Evolutionary conservation across 2,797 vertebrate genomes (phyloP), one percentile per base, ranked within the genome.

Genomic region (Xenentodon cancila): DNA sequence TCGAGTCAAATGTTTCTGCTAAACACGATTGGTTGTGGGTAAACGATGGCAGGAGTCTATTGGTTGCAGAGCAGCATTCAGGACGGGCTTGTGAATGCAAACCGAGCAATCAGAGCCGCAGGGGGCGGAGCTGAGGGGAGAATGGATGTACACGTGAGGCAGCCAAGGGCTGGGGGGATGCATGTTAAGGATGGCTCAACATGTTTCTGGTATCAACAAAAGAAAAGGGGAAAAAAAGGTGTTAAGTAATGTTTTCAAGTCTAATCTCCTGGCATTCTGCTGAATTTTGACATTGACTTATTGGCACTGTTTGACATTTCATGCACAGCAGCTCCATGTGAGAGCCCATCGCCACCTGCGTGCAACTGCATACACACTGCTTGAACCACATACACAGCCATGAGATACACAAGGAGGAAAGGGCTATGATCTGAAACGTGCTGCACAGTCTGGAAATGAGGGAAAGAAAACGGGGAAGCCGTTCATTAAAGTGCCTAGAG

Each of bases 91-190:
- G 40, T 76, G 59, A 90, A 81, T 75, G 73, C 57, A 46, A 84
- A 87, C 66, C 25, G 52, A 63, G 73, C 78, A 86, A 90, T 89
- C 73, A 73, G 48, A 76, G 71, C 79, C 7, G 48, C 76, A 50
- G 73, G 81, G 68, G 84, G 82, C 54, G 73, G 84, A 66, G 52
- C 72, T 2, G 25, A 59, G 70, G 69, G 5, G 16, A 55, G 77
- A 51, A 78, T 84, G 86, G 81, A 56, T 68, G 69, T 76, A 81
- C 88, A 91, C 82, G 88, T 92, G 92, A 68, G 66, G 68, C 51
- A 3, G 44, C 63, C 49, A 64, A 43, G 18, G 70, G 77, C 57
- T 50, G 59, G 46, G 21, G 17, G 20, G 59, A 68, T 70, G 81
- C 65, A 43, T 82, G 83, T 59, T 59, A 19, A 15, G 64, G 61